Percentiles rank a stretch among this genome's conserved stretches.
Conservation (phyloP, 2,888 invertebrate genomes). For the Drosophila cognata region DNA sequence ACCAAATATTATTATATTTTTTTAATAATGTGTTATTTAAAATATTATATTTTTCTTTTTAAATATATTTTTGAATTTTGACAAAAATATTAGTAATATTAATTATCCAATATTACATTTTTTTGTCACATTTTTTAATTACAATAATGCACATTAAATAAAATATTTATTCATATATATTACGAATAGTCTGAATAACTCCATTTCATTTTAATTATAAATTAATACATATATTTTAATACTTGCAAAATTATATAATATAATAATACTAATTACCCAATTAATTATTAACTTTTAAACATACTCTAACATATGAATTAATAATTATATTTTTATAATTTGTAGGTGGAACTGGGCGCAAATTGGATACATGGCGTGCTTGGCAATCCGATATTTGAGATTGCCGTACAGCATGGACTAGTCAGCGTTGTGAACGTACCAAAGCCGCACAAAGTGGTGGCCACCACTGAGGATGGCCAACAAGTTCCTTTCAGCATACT, state of each 20-base stretch:
- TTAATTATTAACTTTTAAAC: neutral
- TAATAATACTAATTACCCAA: neutral
- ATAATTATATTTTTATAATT: neutral
- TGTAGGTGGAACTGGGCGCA: conserved; percentile 92
- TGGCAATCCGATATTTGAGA: conserved; percentile 94
- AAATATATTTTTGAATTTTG: neutral
- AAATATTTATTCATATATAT: neutral
- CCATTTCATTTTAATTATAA: neutral
- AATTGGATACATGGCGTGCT: conserved; percentile 97
- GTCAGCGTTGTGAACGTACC: conserved; percentile 94
- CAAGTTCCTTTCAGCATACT: conserved; percentile 93
- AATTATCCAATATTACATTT: neutral
- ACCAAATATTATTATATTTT: neutral
- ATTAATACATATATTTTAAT: neutral
- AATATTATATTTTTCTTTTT: neutral
- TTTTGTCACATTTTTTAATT: neutral
- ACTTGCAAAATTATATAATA: neutral
- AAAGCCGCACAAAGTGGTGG: conserved; percentile 95
- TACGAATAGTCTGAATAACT: too few relatives aligned
- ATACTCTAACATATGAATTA: neutral
- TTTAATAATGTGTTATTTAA: neutral
- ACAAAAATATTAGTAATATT: neutral
- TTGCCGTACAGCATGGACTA: conserved; percentile 92
- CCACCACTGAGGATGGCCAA: conserved; percentile 94
- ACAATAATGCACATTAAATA: neutral